These are phyloP conservation scores for Ispidina picta DNA, from an alignment of 2,797 vertebrate genomes.

Conservation along the genomic window DNA sequence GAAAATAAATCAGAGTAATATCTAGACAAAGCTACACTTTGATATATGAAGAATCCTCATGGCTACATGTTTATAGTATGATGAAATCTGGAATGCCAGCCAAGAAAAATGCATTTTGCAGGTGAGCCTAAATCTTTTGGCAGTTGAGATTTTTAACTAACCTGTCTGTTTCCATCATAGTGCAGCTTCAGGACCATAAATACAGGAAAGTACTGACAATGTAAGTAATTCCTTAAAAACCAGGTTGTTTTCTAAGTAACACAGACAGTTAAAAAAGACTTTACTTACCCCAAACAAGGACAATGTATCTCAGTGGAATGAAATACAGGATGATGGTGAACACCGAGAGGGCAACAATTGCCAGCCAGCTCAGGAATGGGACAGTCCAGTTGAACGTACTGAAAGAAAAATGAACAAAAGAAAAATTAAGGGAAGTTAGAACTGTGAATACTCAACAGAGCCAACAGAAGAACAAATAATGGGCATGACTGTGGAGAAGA, in stretches of 20 bases:
- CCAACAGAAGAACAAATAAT: background rate
- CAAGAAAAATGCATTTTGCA: slow-evolving; percentile 74
- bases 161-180: slow-evolving; percentile 68
- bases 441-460: background rate
- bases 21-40: slow-evolving; percentile 74
- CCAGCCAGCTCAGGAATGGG: slow-evolving; percentile 97
- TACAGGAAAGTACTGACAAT: slow-evolving; percentile 51
- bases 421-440: slow-evolving; percentile 56
- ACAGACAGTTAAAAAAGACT: slow-evolving; percentile 41
- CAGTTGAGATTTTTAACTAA: slow-evolving; percentile 73
- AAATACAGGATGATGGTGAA: slow-evolving; percentile 91
- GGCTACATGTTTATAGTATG: slow-evolving; percentile 69
- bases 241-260: slow-evolving; percentile 30
- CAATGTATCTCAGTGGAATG: slow-evolving; percentile 94
- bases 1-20: slow-evolving; percentile 77
- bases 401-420: slow-evolving; percentile 52
- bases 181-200: slow-evolving; percentile 69
- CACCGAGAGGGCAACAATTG: slow-evolving; percentile 86
- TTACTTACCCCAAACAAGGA: slow-evolving; percentile 95
- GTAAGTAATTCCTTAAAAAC: slow-evolving; percentile 67
- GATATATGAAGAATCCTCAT: slow-evolving; percentile 72
- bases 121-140: slow-evolving; percentile 70
- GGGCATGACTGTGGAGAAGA: background rate
- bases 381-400: slow-evolving; percentile 99
- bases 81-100: slow-evolving; percentile 66